Evolutionary conservation across 2,797 vertebrate species (phyloP), one percentile per base, ranked within the genome.

Genomic region (Lacerta bilineata): DNA sequence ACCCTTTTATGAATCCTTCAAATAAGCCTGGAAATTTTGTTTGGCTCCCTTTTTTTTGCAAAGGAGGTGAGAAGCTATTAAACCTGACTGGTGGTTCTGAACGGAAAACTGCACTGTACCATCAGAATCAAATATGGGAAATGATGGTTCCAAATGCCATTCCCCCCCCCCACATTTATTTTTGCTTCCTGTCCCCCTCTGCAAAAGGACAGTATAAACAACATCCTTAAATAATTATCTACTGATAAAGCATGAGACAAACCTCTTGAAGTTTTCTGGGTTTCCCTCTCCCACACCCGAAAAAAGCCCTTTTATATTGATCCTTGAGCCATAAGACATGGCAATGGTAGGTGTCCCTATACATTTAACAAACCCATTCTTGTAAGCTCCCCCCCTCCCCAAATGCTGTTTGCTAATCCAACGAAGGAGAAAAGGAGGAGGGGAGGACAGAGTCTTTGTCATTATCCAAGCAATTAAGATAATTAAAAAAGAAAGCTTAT

Each of bases 401-500:
- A 91, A 93, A 94, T 64, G 90, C 93, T 87, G 93, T 90, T 94
- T 86, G 84, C 95, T 96, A 94, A 97, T 95, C 95, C 95, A 95
- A 95, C 50, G 83, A 43, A 92, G 93, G 94, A 94, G 95, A 25
- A 71, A 20, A 13, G 55, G 55, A 91, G 92, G 94, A 94, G 93
- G 91, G 93, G 96, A 95, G 96, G 97, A 98, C 96, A 93, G 96
- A 95, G 95, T 93, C 97, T 97, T 97, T 95, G 97, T 98, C 96
- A 96, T 96, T 94, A 97, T 97, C 96, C 78, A 89, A 96, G 97
- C 96, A 97, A 97, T 97, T 97, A 96, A 94, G 98, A 98, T 99
- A 98, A 99, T 99, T 98, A 98, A 98, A 98, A 98, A 98, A 98
- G 98, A 98, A 98, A 97, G 98, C 97, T 98, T 98, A 99, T 98